Evolutionary conservation across 2,888 invertebrate genomes (phyloP).

Genomic region (Cecidostiba fungosa): DNA sequence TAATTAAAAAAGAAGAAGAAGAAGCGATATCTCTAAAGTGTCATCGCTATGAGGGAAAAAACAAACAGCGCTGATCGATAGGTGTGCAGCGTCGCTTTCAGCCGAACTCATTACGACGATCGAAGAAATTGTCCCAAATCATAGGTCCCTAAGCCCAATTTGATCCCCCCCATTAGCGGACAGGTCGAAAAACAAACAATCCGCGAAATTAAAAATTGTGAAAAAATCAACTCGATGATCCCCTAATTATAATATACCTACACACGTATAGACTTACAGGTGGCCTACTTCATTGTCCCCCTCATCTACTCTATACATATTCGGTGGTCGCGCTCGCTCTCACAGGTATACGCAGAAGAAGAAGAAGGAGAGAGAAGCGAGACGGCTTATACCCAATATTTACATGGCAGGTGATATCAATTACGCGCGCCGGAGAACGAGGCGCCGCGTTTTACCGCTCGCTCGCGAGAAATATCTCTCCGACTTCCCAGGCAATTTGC

Average conservation of each 20-base stretch:
- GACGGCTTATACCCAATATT: constrained; percentile 73
- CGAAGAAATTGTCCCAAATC: constrained; percentile 46
- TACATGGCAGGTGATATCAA: constrained; percentile 80
- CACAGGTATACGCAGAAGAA: constrained; percentile 20
- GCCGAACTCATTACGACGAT: constrained; percentile 51
- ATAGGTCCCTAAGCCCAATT: constrained; percentile 49
- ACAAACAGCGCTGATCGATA: constrained; percentile 23
- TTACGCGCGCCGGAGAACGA: constrained; percentile 70
- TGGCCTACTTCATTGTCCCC: constrained; percentile 24
- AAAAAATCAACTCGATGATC: neutral
- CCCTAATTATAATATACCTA: constrained; percentile 49
- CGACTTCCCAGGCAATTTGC: constrained; percentile 70
- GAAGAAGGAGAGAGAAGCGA: constrained; percentile 5
- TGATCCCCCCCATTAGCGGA: constrained; percentile 51
- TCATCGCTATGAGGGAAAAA: neutral
- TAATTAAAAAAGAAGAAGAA: neutral
- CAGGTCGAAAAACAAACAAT: constrained; percentile 60
- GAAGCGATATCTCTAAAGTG: neutral
- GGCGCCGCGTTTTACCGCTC: constrained; percentile 68
- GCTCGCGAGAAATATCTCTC: constrained; percentile 50
- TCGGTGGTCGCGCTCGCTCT: neutral
- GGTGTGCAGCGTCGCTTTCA: constrained; percentile 26
- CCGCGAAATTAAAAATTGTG: constrained; percentile 48
- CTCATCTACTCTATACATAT: neutral
- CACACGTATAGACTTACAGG: neutral